These are phyloP conservation scores for Corythornis vintsioides DNA, from an alignment of 2,113 vertebrate species.

Conservation along the genomic window DNA sequence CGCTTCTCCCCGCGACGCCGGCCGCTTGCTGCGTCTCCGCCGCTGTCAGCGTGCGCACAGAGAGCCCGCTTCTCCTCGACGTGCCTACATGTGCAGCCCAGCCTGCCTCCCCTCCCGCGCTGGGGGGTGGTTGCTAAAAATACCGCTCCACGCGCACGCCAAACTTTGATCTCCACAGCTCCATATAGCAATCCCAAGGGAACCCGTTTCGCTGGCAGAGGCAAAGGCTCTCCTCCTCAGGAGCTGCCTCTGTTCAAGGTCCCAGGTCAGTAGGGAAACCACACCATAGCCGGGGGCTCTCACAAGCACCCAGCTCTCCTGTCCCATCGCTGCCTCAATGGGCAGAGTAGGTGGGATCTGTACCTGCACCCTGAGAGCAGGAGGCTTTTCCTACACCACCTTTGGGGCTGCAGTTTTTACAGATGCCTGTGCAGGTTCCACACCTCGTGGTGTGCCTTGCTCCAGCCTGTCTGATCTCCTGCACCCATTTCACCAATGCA, in stretches of 20 bases:
- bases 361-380: not conserved
- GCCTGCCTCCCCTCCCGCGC: slow-evolving; percentile 15
- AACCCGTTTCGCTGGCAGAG: not conserved
- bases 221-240: not conserved
- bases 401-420: not conserved
- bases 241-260: not conserved
- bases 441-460: not conserved
- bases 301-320: not conserved
- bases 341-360: not conserved
- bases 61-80: not conserved
- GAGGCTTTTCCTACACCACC: not conserved
- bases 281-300: not conserved
- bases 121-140: slow-evolving; percentile 42
- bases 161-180: slow-evolving; percentile 54
- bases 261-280: not conserved
- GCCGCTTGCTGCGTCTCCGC: not conserved
- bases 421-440: fast-evolving
- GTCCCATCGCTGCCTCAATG: fast-evolving
- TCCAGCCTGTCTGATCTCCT: not conserved
- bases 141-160: not conserved
- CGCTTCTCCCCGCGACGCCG: not conserved
- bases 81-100: slow-evolving; percentile 33
- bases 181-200: not conserved
- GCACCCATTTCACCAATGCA: not conserved
- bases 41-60: not conserved